Conservation (phyloP, 2,797 vertebrate genomes). For the Cyprinella venusta region DNA sequence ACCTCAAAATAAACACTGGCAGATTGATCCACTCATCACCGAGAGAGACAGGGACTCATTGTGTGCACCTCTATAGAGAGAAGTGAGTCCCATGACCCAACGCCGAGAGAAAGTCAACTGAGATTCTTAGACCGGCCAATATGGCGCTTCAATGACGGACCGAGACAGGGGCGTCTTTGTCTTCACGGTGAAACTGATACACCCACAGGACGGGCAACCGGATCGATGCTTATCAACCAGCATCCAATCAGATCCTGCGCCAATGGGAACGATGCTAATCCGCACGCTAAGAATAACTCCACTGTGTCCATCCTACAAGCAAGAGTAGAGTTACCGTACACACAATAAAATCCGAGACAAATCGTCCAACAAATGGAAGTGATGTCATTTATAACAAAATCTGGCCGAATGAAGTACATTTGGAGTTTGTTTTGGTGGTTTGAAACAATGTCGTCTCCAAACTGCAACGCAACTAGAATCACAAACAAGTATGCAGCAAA, state of each 20-base stretch:
- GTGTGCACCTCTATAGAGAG: neutral
- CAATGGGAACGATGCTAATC: slow-evolving; percentile 36
- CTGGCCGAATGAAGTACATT: neutral
- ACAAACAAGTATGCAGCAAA: too few relatives aligned
- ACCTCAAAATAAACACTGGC: neutral
- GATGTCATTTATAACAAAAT: neutral
- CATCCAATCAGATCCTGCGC: slow-evolving; percentile 14
- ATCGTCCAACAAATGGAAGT: neutral
- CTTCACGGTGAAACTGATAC: slow-evolving; percentile 64
- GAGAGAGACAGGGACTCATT: neutral
- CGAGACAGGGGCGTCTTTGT: slow-evolving; percentile 64
- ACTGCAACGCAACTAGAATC: too few relatives aligned
- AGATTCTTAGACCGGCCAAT: neutral
- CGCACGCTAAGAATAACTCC: neutral
- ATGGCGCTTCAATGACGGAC: slow-evolving; percentile 33
- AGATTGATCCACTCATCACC: neutral
- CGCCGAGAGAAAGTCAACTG: neutral
- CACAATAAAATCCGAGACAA: neutral
- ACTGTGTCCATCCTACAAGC: neutral
- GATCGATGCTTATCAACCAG: slow-evolving; percentile 53
- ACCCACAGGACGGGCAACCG: slow-evolving; percentile 15
- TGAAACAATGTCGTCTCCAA: too few relatives aligned
- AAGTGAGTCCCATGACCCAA: slow-evolving; percentile 7
- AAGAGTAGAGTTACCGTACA: too few relatives aligned
- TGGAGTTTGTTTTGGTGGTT: neutral